phyloP scores from a whole-genome alignment of 2,888 invertebrate genomes.

The Macrophya alboannulata region DNA sequence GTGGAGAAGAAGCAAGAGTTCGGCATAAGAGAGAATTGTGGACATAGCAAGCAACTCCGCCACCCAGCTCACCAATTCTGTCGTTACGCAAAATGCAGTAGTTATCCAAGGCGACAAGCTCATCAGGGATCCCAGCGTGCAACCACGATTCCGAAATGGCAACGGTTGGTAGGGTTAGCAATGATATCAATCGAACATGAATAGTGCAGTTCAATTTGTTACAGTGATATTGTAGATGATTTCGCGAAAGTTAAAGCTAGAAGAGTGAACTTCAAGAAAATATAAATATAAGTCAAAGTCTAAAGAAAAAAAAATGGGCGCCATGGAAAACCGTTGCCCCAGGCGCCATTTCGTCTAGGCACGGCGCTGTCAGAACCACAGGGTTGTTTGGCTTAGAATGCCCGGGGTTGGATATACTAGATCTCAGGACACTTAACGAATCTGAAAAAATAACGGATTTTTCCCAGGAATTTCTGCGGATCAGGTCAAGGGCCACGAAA shows the following conservation, averaged over 20 bases:
- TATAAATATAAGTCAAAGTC: background rate
- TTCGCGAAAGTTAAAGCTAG: conserved; percentile 65
- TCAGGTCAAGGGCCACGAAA: too few species aligned
- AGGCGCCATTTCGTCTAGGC: background rate
- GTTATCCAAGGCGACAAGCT: too few species aligned
- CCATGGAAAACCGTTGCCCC: conserved; percentile 8
- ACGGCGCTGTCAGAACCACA: too few species aligned
- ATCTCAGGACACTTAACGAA: too few species aligned
- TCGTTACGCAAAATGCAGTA: too few species aligned
- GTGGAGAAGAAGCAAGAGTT: background rate
- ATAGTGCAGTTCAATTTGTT: conserved; percentile 7
- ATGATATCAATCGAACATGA: background rate
- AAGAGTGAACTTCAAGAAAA: conserved; percentile 61
- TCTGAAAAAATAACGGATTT: too few species aligned
- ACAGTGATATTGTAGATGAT: conserved; percentile 61
- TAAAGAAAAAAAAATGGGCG: background rate
- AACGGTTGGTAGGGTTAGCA: background rate
- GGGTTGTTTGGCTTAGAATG: too few species aligned
- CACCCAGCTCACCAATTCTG: too few species aligned
- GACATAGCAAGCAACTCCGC: background rate
- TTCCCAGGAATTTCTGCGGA: too few species aligned
- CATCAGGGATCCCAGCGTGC: too few species aligned
- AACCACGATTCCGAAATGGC: too few species aligned
- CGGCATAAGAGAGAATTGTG: background rate
- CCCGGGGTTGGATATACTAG: too few species aligned